A percentile compares a stretch with the other conserved stretches of the same genome.
Evolutionary conservation across 2,797 vertebrate genomes (phyloP).

Genomic region (Pelobates cultripes): DNA sequence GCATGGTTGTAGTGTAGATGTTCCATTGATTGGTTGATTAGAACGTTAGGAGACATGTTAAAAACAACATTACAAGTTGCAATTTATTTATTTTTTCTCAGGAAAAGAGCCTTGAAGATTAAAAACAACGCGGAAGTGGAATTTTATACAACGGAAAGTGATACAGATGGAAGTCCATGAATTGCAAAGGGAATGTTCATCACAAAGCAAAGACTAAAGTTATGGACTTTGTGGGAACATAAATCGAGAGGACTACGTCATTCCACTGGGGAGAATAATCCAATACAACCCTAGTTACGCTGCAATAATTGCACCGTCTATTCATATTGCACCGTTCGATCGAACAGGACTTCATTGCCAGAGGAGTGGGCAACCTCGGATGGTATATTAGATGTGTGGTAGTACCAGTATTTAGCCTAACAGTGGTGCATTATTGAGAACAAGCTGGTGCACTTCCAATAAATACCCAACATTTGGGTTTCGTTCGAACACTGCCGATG

Average conservation of each 20-base stretch:
- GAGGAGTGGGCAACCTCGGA: too few relatives aligned
- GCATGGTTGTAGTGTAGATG: too few relatives aligned
- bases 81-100: constrained; percentile 56
- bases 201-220: background rate
- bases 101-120: constrained; percentile 80
- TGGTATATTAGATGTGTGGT: too few relatives aligned
- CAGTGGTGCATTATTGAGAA: too few relatives aligned
- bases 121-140: constrained; percentile 63
- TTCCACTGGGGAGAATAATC: background rate
- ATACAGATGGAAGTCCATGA: constrained; percentile 61
- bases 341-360: background rate
- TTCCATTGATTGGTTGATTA: too few relatives aligned
- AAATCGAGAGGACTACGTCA: background rate
- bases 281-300: too few relatives aligned
- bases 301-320: background rate
- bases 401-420: too few relatives aligned
- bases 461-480: too few relatives aligned
- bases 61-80: too few relatives aligned
- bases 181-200: background rate
- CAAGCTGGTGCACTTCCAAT: too few relatives aligned
- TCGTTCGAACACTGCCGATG: too few relatives aligned
- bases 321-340: background rate
- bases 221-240: background rate
- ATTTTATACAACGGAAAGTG: constrained; percentile 79
- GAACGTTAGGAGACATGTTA: too few relatives aligned